Percentiles rank a stretch among this genome's conserved stretches.
These are phyloP conservation scores for Tryphoninae sp. DNA, from an alignment of 2,888 invertebrate genomes.

Conservation along the genomic window DNA sequence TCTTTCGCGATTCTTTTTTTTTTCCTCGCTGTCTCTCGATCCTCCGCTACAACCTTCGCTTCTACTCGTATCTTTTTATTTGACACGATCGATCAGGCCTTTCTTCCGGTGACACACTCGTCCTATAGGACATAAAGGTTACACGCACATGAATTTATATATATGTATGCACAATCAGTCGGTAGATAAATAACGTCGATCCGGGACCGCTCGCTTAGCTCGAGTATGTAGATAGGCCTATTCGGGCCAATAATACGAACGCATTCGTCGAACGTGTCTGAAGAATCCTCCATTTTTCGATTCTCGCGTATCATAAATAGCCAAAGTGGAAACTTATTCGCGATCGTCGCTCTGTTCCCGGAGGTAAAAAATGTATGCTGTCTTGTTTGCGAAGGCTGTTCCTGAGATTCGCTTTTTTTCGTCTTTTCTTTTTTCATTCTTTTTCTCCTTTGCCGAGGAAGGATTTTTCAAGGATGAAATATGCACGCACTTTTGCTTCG, in stretches of 20 bases:
- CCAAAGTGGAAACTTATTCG: too few species aligned
- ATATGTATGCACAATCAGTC: not conserved
- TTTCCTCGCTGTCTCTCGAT: not conserved
- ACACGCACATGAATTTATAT: not conserved
- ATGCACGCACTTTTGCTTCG: slow-evolving; percentile 29
- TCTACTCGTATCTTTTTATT: not conserved
- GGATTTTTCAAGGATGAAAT: slow-evolving; percentile 22
- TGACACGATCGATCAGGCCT: slow-evolving; percentile 36
- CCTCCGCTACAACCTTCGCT: not conserved
- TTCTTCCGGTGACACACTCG: slow-evolving; percentile 14
- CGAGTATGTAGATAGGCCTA: not conserved
- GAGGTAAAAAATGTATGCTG: not conserved
- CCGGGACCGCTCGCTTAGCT: not conserved
- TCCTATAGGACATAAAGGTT: not conserved
- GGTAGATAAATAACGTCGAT: not conserved
- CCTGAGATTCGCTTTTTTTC: not conserved
- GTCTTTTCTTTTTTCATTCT: slow-evolving; percentile 4
- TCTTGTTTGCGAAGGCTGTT: not conserved
- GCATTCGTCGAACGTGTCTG: not conserved
- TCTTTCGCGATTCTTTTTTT: slow-evolving; percentile 11
- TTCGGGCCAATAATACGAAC: not conserved
- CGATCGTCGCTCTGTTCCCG: too few species aligned
- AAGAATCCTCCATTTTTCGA: not conserved
- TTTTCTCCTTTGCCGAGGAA: slow-evolving; percentile 3
- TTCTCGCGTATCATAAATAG: not conserved